Percentiles rank a stretch among this genome's conserved stretches.
phyloP scores from a whole-genome alignment of 2,888 invertebrate species.

The Tubulanus polymorphus region DNA sequence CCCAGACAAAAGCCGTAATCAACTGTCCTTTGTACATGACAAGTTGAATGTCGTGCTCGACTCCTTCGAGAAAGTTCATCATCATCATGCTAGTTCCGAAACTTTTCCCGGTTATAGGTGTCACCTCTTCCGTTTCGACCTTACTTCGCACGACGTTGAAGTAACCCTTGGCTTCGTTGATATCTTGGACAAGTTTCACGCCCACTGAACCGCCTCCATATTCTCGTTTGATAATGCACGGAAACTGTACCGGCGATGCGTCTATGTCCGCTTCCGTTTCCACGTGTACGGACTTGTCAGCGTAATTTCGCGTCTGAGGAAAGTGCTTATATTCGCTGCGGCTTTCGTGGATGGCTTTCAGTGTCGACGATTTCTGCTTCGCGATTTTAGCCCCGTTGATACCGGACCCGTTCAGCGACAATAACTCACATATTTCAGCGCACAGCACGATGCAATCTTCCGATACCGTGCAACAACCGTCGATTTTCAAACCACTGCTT shows the following conservation, averaged over 20 bases:
- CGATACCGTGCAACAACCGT: not conserved
- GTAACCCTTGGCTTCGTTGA: conserved; percentile 18
- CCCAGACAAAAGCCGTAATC: conserved; percentile 30
- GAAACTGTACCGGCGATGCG: conserved; percentile 17
- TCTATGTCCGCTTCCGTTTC: conserved; percentile 13
- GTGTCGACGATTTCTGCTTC: conserved; percentile 27
- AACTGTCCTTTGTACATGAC: conserved; percentile 26
- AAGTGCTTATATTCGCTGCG: too few species aligned
- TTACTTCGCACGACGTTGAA: conserved; percentile 16
- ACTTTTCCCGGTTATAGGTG: conserved; percentile 27
- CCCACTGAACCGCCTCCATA: conserved; percentile 33
- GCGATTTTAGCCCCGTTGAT: conserved; percentile 23
- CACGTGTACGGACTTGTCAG: conserved; percentile 18
- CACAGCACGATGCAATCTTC: not conserved
- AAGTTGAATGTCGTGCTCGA: conserved; percentile 33
- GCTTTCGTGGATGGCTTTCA: too few species aligned
- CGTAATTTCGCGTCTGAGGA: conserved; percentile 25
- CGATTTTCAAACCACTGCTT: not conserved
- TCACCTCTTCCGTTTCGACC: conserved; percentile 21
- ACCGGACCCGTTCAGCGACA: too few species aligned
- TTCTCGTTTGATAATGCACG: conserved; percentile 29
- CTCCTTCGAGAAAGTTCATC: conserved; percentile 26
- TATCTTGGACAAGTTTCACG: conserved; percentile 23
- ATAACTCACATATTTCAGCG: not conserved
- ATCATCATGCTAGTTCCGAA: conserved; percentile 25